phyloP scores from a whole-genome alignment of 1,140 invertebrate species.

The Macrostomum lignano region DNA sequence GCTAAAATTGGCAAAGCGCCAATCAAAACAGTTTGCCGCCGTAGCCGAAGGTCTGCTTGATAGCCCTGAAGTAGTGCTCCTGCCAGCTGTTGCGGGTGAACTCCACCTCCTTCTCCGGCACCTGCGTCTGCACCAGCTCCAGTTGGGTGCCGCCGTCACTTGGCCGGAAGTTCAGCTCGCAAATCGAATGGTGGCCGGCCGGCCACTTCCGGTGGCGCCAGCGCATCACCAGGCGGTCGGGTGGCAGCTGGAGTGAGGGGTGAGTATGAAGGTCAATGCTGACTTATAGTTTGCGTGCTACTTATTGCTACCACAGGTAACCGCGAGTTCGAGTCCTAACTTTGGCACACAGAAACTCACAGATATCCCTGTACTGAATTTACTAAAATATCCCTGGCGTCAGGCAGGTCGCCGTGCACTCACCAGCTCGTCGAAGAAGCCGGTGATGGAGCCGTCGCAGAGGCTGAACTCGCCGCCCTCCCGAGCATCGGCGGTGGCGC shows the following conservation, averaged over 20 bases:
- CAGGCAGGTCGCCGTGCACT: slow-evolving; percentile 13
- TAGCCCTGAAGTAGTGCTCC: slow-evolving; percentile 64
- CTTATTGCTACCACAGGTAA: too few relatives aligned
- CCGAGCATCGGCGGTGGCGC: slow-evolving; percentile 33
- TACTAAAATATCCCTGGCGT: too few relatives aligned
- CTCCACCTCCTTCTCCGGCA: slow-evolving; percentile 46
- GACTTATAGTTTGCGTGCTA: too few relatives aligned
- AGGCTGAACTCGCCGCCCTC: slow-evolving; percentile 60
- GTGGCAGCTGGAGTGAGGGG: too few relatives aligned
- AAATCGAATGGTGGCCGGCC: slow-evolving; percentile 56
- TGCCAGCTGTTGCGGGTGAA: slow-evolving; percentile 59
- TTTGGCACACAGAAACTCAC: too few relatives aligned
- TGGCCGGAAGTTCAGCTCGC: slow-evolving; percentile 51
- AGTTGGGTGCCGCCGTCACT: slow-evolving; percentile 54
- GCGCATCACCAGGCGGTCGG: slow-evolving; percentile 54
- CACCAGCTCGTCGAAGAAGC: slow-evolving; percentile 53
- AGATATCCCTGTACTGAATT: too few relatives aligned
- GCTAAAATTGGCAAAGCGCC: too few relatives aligned
- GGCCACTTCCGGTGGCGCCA: slow-evolving; percentile 90
- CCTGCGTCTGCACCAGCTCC: slow-evolving; percentile 42
- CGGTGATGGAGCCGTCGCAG: slow-evolving; percentile 64
- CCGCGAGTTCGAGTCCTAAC: too few relatives aligned
- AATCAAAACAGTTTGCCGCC: slow-evolving; percentile 41
- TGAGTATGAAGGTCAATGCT: too few relatives aligned
- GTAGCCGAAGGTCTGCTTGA: slow-evolving; percentile 66